Percentiles rank a stretch among this genome's conserved stretches.
Evolutionary conservation across 2,888 invertebrate genomes (phyloP).

Genomic region (Acronicta alni): DNA sequence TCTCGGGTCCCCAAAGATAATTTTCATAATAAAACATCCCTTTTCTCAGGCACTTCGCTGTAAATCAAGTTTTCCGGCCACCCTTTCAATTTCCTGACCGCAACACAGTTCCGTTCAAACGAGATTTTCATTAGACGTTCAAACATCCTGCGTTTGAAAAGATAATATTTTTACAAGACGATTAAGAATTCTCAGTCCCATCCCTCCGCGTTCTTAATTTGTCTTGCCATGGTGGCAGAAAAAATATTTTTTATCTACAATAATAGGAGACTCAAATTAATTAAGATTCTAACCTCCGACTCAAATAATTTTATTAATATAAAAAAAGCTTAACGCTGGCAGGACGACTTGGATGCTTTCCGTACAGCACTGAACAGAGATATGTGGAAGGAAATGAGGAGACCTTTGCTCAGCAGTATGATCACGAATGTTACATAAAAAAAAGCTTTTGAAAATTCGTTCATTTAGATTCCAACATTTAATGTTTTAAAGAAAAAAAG

Average conservation of each 20-base stretch:
- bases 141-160: constrained; percentile 64
- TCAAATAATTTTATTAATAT: too few relatives aligned
- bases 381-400: too few relatives aligned
- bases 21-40: constrained; percentile 86
- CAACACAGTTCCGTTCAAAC: constrained; percentile 77
- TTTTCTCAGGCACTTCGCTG: constrained; percentile 81
- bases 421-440: too few relatives aligned
- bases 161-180: constrained; percentile 69
- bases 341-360: too few relatives aligned
- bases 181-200: constrained; percentile 55
- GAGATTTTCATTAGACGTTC: constrained; percentile 79
- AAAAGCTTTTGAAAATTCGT: too few relatives aligned
- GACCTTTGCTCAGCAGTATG: too few relatives aligned
- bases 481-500: too few relatives aligned
- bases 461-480: too few relatives aligned
- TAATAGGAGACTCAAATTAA: constrained; percentile 18
- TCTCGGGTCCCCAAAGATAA: constrained; percentile 73
- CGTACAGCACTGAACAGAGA: too few relatives aligned
- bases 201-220: constrained; percentile 5
- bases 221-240: constrained; percentile 14
- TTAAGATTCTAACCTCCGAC: neutral
- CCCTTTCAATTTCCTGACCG: constrained; percentile 86
- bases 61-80: constrained; percentile 84
- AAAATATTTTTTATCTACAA: constrained; percentile 16
- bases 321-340: too few relatives aligned